phyloP scores from a whole-genome alignment of 1,140 invertebrate species.

The Homarus americanus region DNA sequence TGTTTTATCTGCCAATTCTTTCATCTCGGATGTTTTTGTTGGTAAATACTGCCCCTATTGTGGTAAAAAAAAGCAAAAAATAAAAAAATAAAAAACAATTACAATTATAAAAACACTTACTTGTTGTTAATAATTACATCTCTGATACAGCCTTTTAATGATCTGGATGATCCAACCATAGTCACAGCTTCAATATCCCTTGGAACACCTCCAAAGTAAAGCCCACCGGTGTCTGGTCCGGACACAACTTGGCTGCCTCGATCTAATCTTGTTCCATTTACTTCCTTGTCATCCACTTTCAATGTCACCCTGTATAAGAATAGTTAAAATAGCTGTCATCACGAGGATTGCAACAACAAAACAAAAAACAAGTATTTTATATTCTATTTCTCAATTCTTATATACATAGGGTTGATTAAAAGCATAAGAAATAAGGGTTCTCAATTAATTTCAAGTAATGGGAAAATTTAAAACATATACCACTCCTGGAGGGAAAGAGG shows the following conservation, averaged over 20 bases:
- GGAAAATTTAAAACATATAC: not conserved
- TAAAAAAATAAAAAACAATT: too few relatives aligned
- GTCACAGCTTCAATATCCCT: slow-evolving; percentile 80
- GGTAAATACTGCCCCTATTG: too few relatives aligned
- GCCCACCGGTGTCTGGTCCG: slow-evolving; percentile 79
- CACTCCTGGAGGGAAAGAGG: too few relatives aligned
- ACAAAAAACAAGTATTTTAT: too few relatives aligned
- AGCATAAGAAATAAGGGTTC: too few relatives aligned
- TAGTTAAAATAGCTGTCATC: not conserved
- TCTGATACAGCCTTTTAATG: slow-evolving; percentile 86
- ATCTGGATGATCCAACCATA: slow-evolving; percentile 80
- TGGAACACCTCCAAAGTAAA: slow-evolving; percentile 85
- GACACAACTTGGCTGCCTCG: slow-evolving; percentile 79
- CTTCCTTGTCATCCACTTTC: slow-evolving; percentile 84
- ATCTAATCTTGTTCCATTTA: slow-evolving; percentile 80
- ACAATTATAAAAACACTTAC: slow-evolving; percentile 80
- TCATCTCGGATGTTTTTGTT: too few relatives aligned
- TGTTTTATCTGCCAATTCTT: too few relatives aligned
- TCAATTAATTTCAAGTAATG: too few relatives aligned
- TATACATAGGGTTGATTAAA: too few relatives aligned
- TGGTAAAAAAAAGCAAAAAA: too few relatives aligned
- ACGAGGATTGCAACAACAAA: too few relatives aligned
- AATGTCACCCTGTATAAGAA: slow-evolving; percentile 79
- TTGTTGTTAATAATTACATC: slow-evolving; percentile 89
- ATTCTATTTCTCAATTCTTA: too few relatives aligned